Base-by-base conservation (phyloP, 2,888 invertebrate species). In the Drosophila yooni region DNA sequence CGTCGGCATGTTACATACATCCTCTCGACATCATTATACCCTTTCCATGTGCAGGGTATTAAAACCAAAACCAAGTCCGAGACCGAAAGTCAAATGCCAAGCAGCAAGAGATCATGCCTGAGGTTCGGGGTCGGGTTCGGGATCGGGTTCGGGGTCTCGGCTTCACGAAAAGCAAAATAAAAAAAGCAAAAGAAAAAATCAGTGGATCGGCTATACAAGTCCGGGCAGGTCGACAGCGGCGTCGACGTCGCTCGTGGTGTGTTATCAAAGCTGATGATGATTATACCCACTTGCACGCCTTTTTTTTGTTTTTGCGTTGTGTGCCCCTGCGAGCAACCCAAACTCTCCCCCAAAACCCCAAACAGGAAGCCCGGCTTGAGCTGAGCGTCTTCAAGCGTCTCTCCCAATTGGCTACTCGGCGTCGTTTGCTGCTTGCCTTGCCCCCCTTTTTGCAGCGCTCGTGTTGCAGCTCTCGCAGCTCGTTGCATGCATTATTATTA, bases 251-350 rank as follows among this genome's bases (percentile, higher is more conserved):
- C 87, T 89, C 67, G 86, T 90, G 87, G 90, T 90, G 89, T 91
- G 88, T 91, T 91, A 92, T 91, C 92, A 91, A 86, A 90, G 89
- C 91, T 86, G 88, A 90, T 89, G 89, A 92, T 92, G 91, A 91
- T 90, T 90, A 91, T 90, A 89, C 84, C 84, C 82, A 85, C 83
- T 91, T 86, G 87, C 84, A 88, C 91, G 88, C 91, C 85, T 91
- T 80, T 83, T 82, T 80, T 79, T 69, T n/a, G n/a, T 21, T 62
- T 46, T 21, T 46, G 21, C 18, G 36, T 46, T 76, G 68, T 79
- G 73, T 78, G 78, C 79, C 82, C 61, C 53, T 57, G 34, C 27
- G 38, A 43, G 43, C 54, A 40, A 21, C 34, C 15, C 31, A 29
- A 40, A n/a, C 57, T 57, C 52, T 34, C 21, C 43, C 29, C 38